Base-by-base conservation (phyloP, 2,797 vertebrate species). In the Bradypus variegatus region DNA sequence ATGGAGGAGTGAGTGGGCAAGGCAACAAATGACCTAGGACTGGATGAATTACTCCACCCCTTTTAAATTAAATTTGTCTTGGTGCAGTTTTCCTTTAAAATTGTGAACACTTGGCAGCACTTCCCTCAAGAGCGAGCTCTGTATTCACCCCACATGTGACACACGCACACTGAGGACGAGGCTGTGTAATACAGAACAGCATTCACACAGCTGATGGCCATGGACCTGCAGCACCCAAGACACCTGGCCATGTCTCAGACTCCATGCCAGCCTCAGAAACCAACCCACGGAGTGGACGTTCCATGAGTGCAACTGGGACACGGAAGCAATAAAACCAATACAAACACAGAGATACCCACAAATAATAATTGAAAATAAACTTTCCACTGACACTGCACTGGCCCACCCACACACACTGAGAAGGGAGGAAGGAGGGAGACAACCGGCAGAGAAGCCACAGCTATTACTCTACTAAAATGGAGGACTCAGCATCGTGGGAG, bases 151-250 rank as follows among this genome's bases (percentile, higher is more conserved):
- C 27, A n/a, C 14, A 2, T 2, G 5, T 33, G 82, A 48, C 0
- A 2, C 27, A 53, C 6, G 11, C 50, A 41, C 41, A 2, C 0
- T 18, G 60, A 58, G 9, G 23, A 50, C 27, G 41, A 31, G 13
- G 38, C 18, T 15, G 2, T 1, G 0, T 16, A 19, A 41, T 15
- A 16, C 29, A 8, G 38, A 27, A 12, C 3, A 1, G 70, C 3
- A 4, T 16, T 23, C 50, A 15, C n/a, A 11, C 55, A 31, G 62
- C 76, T 15, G 53, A 14, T 3, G 23, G 19, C 27, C 31, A 55
- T 19, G 33, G 64, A 27, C 21, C 8, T 1, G 0, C 2, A 48
- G 55, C 36, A 10, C 3, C 8, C 21, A 48, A 45, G 62, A 58
- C 31, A 21, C 58, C 25, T 36, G 16, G 70, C 19, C 67, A 19